Evolutionary conservation across 2,888 invertebrate genomes (phyloP).

Genomic region (Nymphalis polychloros): DNA sequence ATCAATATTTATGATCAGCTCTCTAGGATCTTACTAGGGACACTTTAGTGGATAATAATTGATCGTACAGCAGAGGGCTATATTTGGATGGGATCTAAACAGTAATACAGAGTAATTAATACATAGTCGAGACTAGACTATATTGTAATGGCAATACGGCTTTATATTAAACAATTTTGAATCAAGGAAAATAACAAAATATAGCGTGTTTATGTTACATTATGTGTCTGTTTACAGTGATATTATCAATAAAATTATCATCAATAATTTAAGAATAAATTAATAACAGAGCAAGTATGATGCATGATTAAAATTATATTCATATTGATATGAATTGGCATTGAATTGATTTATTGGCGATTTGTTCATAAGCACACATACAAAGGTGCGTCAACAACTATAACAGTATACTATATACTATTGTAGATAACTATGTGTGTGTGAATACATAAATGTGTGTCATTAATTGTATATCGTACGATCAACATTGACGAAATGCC

Average conservation of each 20-base stretch:
- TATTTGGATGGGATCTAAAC: too few species aligned
- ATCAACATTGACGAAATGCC: constrained; percentile 19
- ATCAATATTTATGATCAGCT: too few species aligned
- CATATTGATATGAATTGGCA: neutral
- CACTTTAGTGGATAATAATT: too few species aligned
- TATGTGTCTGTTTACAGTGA: neutral
- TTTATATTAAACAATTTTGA: too few species aligned
- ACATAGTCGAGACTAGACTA: too few species aligned
- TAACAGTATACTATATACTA: neutral
- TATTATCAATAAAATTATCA: constrained; percentile 3
- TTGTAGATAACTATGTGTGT: neutral
- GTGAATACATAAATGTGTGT: neutral
- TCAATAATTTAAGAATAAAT: neutral
- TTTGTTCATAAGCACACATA: neutral
- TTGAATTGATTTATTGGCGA: constrained; percentile 10
- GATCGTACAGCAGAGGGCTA: too few species aligned
- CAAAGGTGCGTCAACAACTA: neutral
- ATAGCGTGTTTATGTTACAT: neutral
- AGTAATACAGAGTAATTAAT: too few species aligned
- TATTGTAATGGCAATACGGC: too few species aligned
- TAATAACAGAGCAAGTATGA: neutral
- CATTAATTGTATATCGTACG: neutral
- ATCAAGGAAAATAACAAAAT: neutral
- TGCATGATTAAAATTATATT: neutral
- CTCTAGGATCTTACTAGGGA: too few species aligned